phyloP scores from a whole-genome alignment of 2,113 vertebrate species.

The Addax nasomaculatus region DNA sequence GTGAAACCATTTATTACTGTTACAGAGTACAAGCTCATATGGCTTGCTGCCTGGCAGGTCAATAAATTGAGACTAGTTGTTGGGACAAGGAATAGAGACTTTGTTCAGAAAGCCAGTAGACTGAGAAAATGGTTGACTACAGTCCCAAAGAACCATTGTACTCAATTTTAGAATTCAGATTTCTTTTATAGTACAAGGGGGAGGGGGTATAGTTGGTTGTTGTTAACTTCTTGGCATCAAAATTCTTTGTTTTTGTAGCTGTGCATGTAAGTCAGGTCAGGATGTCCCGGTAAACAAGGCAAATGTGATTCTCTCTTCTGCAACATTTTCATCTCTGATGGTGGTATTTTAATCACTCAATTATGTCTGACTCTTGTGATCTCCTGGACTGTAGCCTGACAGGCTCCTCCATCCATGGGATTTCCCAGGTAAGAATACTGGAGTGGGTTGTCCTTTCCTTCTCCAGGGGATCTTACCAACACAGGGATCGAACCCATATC shows the following conservation, averaged over 20 bases:
- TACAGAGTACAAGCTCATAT: neutral
- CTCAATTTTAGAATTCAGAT: neutral
- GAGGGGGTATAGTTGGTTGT: neutral
- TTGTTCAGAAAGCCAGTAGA: neutral
- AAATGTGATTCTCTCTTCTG: neutral
- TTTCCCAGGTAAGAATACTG: neutral
- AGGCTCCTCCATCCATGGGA: neutral
- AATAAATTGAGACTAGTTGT: neutral
- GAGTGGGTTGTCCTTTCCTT: neutral
- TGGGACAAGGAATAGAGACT: neutral
- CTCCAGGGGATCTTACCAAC: neutral
- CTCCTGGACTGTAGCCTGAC: neutral
- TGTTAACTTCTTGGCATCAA: neutral
- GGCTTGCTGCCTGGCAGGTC: neutral
- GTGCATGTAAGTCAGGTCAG: neutral
- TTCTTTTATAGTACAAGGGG: neutral
- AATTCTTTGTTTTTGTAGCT: neutral
- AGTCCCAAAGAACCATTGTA: neutral
- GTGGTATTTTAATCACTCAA: neutral
- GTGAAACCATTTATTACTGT: neutral
- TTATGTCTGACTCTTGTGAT: neutral
- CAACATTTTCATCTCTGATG: neutral
- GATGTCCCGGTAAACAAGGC: neutral
- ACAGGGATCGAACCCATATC: fast-evolving
- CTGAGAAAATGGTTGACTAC: neutral